phyloP scores from a whole-genome alignment of 2,888 invertebrate genomes.

The Lydus trimaculatus region DNA sequence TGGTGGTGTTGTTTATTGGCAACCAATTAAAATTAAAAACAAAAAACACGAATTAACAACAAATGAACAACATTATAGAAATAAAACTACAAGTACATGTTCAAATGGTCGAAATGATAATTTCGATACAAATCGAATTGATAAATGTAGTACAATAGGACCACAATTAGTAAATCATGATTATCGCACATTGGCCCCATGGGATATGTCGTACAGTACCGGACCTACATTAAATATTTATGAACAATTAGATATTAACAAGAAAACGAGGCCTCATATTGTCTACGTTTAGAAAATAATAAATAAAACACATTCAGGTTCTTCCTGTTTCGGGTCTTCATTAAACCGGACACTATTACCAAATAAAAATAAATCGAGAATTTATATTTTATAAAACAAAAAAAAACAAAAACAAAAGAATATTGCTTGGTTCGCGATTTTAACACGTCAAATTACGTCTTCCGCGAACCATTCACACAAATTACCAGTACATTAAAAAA shows the following conservation, averaged over 20 bases:
- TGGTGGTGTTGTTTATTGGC: slow-evolving; percentile 53
- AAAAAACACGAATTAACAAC: slow-evolving; percentile 46
- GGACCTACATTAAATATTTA: slow-evolving; percentile 53
- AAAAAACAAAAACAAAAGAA: slow-evolving; percentile 4
- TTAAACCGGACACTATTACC: slow-evolving; percentile 19
- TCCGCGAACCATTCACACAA: slow-evolving; percentile 3
- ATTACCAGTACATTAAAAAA: slow-evolving; percentile 26
- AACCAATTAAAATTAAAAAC: slow-evolving; percentile 47
- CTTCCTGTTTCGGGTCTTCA: slow-evolving; percentile 2
- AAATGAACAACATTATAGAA: slow-evolving; percentile 36
- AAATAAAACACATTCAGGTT: background rate
- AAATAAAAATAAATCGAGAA: slow-evolving; percentile 9
- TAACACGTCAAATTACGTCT: background rate
- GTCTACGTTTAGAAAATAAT: slow-evolving; percentile 62
- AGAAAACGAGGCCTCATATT: slow-evolving; percentile 61
- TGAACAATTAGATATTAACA: slow-evolving; percentile 58
- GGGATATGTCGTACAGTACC: slow-evolving; percentile 55
- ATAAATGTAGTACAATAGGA: slow-evolving; percentile 54
- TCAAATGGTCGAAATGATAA: slow-evolving; percentile 35
- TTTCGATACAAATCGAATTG: slow-evolving; percentile 49
- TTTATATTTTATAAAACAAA: slow-evolving; percentile 32
- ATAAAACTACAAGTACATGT: slow-evolving; percentile 34
- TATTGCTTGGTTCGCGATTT: background rate
- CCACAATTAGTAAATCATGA: slow-evolving; percentile 54
- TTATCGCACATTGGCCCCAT: slow-evolving; percentile 54